A percentile compares a stretch with the other conserved stretches of the same genome.
phyloP scores from a whole-genome alignment of 2,113 vertebrate species.

The Synodontis membranacea region DNA sequence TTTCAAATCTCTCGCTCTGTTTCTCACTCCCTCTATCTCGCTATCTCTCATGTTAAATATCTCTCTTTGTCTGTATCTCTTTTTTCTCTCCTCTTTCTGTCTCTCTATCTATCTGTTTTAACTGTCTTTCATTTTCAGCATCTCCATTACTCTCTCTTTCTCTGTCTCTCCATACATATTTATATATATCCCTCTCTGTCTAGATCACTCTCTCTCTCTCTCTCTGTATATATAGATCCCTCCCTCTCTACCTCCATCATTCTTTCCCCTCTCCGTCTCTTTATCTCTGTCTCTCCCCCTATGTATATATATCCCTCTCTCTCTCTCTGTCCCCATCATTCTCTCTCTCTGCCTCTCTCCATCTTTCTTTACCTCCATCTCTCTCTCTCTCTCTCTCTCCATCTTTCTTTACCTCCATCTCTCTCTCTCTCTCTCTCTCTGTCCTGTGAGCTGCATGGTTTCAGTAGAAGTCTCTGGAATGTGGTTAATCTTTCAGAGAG shows the following conservation, averaged over 20 bases:
- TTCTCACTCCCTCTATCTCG: neutral
- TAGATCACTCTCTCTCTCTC: neutral
- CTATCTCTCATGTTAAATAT: neutral
- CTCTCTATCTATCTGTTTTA: too few species aligned
- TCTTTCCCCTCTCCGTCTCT: neutral
- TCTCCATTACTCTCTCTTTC: too few species aligned
- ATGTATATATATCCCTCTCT: neutral
- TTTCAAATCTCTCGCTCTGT: neutral
- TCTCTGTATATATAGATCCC: too few species aligned
- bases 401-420: slow-evolving; percentile 1
- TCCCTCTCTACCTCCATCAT: neutral
- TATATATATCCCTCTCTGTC: too few species aligned
- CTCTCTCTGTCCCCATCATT: neutral
- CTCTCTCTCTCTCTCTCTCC: neutral
- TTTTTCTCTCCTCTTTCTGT: neutral
- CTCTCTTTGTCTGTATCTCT: neutral
- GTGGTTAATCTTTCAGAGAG: slow-evolving; percentile 46
- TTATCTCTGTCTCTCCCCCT: fast-evolving
- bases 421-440: neutral
- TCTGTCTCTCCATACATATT: neutral
- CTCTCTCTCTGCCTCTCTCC: neutral
- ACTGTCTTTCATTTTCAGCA: too few species aligned
- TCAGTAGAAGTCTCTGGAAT: slow-evolving; percentile 43
- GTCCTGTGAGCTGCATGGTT: slow-evolving; percentile 11
- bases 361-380: neutral